phyloP scores from a whole-genome alignment of 2,888 invertebrate species.

The Chorisops tibialis region DNA sequence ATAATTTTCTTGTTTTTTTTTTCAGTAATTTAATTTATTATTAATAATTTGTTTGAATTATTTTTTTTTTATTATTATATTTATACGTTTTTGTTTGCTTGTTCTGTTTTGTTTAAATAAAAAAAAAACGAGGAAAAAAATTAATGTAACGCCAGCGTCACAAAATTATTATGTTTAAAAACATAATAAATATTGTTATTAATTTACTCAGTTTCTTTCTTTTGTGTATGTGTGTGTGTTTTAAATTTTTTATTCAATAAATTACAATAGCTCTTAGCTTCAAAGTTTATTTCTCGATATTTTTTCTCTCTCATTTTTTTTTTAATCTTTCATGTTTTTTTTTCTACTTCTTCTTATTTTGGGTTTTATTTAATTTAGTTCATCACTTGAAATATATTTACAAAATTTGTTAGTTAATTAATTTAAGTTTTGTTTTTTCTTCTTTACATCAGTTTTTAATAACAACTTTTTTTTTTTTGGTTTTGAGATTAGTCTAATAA shows the following conservation, averaged over 20 bases:
- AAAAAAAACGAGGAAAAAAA: conserved; percentile 34
- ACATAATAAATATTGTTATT: conserved; percentile 1
- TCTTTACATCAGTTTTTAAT: neutral
- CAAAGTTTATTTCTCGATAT: neutral
- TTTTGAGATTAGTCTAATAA: neutral
- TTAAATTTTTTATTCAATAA: conserved; percentile 24
- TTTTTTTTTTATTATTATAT: neutral
- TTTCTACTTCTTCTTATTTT: conserved; percentile 25
- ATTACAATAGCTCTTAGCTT: neutral
- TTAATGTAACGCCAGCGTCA: conserved; percentile 37
- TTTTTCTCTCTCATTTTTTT: conserved; percentile 37
- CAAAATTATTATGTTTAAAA: conserved; percentile 28
- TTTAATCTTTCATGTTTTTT: conserved; percentile 40
- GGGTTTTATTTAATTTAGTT: neutral
- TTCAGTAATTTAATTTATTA: conserved; percentile 9
- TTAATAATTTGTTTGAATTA: neutral
- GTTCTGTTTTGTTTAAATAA: neutral
- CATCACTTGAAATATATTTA: conserved; percentile 8
- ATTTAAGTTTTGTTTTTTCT: neutral
- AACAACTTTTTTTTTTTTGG: neutral
- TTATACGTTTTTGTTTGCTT: neutral
- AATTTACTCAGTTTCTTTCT: conserved; percentile 25
- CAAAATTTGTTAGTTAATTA: neutral
- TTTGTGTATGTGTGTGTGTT: conserved; percentile 20
- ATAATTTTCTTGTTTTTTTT: conserved; percentile 6